Evolutionary conservation across 2,113 vertebrate genomes (phyloP).

Genomic region (Rhagologus leucostigma): DNA sequence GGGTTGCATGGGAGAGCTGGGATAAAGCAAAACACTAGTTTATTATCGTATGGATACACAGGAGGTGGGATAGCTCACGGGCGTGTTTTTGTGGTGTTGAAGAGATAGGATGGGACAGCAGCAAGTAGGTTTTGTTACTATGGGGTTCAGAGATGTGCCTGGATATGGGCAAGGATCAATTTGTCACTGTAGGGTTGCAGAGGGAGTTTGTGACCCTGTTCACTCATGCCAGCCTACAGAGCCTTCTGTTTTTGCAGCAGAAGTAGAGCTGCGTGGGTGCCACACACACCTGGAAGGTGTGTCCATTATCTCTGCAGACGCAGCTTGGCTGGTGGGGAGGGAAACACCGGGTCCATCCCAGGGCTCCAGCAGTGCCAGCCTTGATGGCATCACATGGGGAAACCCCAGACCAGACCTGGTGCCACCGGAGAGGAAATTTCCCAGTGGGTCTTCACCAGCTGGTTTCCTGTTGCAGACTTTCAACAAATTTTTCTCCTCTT

Average conservation of each 20-base stretch:
- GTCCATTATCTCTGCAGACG: neutral
- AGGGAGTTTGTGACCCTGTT: neutral
- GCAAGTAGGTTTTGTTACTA: neutral
- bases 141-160: too few species aligned
- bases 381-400: accelerated
- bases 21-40: neutral
- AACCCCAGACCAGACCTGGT: neutral
- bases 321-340: accelerated
- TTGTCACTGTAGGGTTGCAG: neutral
- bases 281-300: neutral
- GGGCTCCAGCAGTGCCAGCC: neutral
- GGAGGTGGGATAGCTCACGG: neutral
- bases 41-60: neutral
- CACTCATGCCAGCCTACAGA: neutral
- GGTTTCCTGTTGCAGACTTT: neutral
- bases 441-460: neutral
- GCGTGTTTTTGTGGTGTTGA: accelerated
- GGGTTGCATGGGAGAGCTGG: neutral
- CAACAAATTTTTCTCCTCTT: neutral
- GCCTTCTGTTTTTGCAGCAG: neutral
- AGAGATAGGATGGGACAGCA: neutral
- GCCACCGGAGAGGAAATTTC: neutral
- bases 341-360: accelerated
- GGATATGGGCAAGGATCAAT: accelerated
- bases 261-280: accelerated